phyloP scores from a whole-genome alignment of 2,888 invertebrate genomes.

The Chymomyza fuscimana region DNA sequence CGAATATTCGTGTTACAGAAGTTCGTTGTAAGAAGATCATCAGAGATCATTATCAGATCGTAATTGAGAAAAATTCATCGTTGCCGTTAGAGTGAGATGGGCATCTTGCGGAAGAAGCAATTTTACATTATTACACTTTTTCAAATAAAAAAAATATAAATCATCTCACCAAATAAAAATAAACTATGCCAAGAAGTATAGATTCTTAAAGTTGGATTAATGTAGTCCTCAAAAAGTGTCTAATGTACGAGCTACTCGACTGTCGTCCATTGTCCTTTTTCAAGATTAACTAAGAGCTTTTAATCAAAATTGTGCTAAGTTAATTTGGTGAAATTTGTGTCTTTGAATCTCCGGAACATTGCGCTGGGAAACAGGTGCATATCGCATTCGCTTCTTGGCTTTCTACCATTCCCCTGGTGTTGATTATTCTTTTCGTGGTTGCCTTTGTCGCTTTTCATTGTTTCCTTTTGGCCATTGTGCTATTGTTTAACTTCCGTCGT shows the following conservation, averaged over 20 bases:
- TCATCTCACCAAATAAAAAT: too few species aligned
- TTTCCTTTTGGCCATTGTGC: conserved; percentile 29
- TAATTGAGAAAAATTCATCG: too few species aligned
- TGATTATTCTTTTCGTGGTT: conserved; percentile 38
- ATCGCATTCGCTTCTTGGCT: neutral
- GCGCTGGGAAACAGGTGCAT: neutral
- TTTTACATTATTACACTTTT: too few species aligned
- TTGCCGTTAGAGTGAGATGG: too few species aligned
- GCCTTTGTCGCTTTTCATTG: conserved; percentile 46
- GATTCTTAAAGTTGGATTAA: too few species aligned
- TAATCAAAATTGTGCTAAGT: neutral
- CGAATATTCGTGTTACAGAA: too few species aligned
- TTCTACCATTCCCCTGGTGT: conserved; percentile 10
- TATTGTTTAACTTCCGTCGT: conserved; percentile 42
- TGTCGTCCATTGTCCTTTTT: neutral
- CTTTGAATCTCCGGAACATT: neutral
- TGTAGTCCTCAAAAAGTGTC: too few species aligned
- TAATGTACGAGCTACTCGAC: neutral
- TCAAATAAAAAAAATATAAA: too few species aligned
- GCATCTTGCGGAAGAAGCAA: too few species aligned
- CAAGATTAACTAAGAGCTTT: neutral
- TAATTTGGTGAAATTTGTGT: neutral
- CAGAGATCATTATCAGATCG: too few species aligned
- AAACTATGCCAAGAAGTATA: too few species aligned
- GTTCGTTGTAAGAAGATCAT: too few species aligned